A percentile compares a stretch with the other conserved stretches of the same genome.
phyloP scores from a whole-genome alignment of 2,113 vertebrate genomes.

The Gallinago media region DNA sequence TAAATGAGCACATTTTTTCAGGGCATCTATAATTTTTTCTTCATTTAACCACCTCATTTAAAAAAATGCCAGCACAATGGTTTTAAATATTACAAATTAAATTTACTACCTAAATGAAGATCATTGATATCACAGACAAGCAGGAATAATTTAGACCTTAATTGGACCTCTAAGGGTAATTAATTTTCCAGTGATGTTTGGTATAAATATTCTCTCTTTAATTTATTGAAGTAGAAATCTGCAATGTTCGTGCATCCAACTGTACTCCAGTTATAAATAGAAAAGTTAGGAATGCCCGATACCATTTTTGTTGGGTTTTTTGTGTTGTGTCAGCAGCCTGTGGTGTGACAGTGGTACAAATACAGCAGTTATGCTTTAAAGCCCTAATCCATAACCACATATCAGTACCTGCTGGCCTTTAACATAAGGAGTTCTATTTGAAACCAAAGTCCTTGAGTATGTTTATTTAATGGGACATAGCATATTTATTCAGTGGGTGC shows the following conservation, averaged over 20 bases:
- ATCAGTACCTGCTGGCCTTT: neutral
- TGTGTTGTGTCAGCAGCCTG: neutral
- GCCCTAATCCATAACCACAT: neutral
- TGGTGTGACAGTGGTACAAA: neutral
- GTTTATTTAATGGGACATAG: neutral
- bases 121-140: slow-evolving; percentile 1
- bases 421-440: neutral
- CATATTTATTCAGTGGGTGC: neutral
- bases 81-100: slow-evolving; percentile 50
- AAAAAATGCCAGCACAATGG: slow-evolving; percentile 4
- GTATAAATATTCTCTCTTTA: slow-evolving; percentile 39
- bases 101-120: slow-evolving; percentile 6
- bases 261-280: neutral
- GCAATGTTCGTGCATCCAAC: neutral
- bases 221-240: neutral
- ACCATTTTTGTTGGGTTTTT: neutral
- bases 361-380: neutral
- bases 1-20: slow-evolving; percentile 38
- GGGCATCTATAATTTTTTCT: neutral
- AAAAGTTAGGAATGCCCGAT: neutral
- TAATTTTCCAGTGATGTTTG: slow-evolving; percentile 25
- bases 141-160: slow-evolving; percentile 44
- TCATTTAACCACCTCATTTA: neutral
- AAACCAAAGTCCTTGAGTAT: neutral
- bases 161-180: slow-evolving; percentile 35